Base-by-base conservation (phyloP, 2,113 vertebrate species). In the Cariama cristata region DNA sequence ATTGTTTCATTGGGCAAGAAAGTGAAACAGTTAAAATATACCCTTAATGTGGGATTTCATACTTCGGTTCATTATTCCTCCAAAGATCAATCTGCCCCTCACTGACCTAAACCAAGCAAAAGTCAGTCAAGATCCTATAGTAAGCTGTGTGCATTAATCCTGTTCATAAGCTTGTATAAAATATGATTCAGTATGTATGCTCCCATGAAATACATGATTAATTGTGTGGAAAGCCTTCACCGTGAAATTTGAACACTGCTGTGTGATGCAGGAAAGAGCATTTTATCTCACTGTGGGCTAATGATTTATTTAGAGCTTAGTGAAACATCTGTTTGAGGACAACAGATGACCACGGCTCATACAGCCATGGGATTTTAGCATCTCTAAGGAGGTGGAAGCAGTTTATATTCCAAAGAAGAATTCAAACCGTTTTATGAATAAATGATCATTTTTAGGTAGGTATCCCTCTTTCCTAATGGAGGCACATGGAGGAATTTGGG, bases 291-390 rank as follows among this genome's bases (percentile, higher is more conserved):
- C 69, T 44, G 38, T 56, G 47, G 58, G 44, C n/a, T 84, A 88
- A 68, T 93, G 3, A 79, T 95, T 92, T 95, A 85, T 93, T 79
- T 79, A 90, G 66, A 93, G 56, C 22, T 79, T 75, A 47, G 26
- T 55, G 40, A 93, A 82, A 71, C 45, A 72, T 85, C 68, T 93
- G 42, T 71, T 85, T 75, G 74, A 92, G 60, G 81, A 84, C 33
- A 84, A 42, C 52, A 88, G 52, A 90, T 82, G 85, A 94, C 66
- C n/a, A 23, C 19, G 33, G 52, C 38, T 87, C 6, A 1, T 71
- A 47, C 20, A 75, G n/a, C n/a, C 35, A 20, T 32, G 24, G 27
- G 27, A 33, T 30, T 59, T 56, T 26, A 59, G 11, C 24, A 47
- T 90, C 92, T 93, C 60, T 75, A 40, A 87, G 64, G 15, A 85